Evolutionary conservation across 2,113 vertebrate species (phyloP), one percentile per base, ranked within the genome.

Genomic region (Clarias gariepinus): DNA sequence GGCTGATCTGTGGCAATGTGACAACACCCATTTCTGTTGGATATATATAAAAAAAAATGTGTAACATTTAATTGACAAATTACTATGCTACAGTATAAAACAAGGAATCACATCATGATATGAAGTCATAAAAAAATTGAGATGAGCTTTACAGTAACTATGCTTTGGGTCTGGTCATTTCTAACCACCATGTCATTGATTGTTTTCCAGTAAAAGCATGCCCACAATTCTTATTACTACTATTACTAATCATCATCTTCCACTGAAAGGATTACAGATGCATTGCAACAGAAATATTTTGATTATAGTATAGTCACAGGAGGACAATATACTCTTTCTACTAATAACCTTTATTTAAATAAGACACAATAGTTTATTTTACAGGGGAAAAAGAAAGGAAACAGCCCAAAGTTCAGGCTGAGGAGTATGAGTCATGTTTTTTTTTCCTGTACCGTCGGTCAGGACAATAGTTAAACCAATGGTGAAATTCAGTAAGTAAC

Each of bases 301-400:
- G 55, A 80, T 33, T 33, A 19, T 52, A 63, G 19, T 83, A 83
- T 15, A 66, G 74, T 55, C 13, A 81, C 23, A 85, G 36, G 33
- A 30, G 13, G 41, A 81, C 80, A 82, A 74, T 7, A 47, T 16
- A 85, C 87, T 28, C 73, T 68, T 95, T 95, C 90, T 95, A 91
- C 94, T 95, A 95, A 95, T 96, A 96, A 91, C 92, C 96, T 97
- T 47, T 96, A 96, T 97, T 97, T 97, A 96, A 97, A 96, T 96
- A 96, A 96, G 95, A 96, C 95, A 97, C 95, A 94, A 92, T 91
- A 95, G 96, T 96, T 95, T 96, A 96, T 94, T 86, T 83, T 95
- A 81, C 78, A 81, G 58, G 30, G 95, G 90, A 95, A 95, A 95
- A 96, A 93, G 95, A 96, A 96, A 96, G 94, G 33, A 93, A 95